Conservation (phyloP, 2,113 vertebrate genomes). For the Hassar affinis region DNA sequence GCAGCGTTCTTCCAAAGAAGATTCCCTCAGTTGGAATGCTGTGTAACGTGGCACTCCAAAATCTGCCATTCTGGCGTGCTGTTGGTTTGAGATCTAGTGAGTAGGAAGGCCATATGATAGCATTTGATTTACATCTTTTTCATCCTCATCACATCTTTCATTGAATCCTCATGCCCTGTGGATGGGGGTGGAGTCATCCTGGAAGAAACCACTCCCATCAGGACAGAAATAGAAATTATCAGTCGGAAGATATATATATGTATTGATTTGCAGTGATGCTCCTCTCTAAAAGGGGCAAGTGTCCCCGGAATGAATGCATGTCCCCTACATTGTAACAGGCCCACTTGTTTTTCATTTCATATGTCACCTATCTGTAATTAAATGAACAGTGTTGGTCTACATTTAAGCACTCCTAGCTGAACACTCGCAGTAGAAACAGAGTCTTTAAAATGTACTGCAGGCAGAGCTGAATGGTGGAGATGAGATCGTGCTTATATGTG, state of each 20-base stretch:
- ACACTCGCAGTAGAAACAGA: constrained; percentile 10
- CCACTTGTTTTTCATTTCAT: background rate
- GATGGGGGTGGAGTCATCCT: background rate
- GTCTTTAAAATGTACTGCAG: constrained; percentile 16
- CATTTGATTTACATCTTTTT: background rate
- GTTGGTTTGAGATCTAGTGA: background rate
- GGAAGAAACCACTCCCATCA: background rate
- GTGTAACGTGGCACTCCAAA: background rate
- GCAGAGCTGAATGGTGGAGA: constrained; percentile 23
- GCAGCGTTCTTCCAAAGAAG: background rate
- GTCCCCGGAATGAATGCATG: background rate
- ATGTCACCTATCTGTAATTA: background rate
- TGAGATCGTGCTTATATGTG: constrained; percentile 35
- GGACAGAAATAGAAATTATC: background rate
- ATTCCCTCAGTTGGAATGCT: background rate
- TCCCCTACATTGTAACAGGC: background rate
- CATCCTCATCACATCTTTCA: no score
- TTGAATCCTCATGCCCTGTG: no score
- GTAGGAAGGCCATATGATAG: background rate
- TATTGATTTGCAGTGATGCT: background rate
- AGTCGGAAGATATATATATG: background rate
- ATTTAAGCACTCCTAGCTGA: background rate
- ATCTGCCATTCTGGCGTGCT: no score
- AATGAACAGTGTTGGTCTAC: background rate
- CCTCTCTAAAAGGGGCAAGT: background rate